phyloP scores from a whole-genome alignment of 2,113 vertebrate genomes.

The Romanogobio albipinnatus region DNA sequence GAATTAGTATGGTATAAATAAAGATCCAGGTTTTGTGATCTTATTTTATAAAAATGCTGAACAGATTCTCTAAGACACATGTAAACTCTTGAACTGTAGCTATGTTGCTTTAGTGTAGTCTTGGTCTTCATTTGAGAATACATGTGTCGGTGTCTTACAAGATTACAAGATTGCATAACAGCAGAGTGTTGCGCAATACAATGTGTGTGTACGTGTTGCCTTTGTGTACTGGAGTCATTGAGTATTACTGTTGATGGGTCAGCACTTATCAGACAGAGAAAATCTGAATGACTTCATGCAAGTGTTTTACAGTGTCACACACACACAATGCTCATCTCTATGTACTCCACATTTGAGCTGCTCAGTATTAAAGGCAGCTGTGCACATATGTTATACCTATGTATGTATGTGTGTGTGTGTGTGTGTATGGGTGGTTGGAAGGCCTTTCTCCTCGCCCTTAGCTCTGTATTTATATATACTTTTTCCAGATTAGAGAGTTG shows the following conservation, averaged over 20 bases:
- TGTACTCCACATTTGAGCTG: not conserved
- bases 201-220: not conserved
- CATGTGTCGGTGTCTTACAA: not conserved
- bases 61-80: not conserved
- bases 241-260: not conserved
- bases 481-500: not conserved
- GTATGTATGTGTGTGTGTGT: not conserved
- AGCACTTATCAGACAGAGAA: not conserved
- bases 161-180: constrained; percentile 18
- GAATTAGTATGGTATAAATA: not conserved
- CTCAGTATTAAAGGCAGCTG: not conserved
- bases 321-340: not conserved
- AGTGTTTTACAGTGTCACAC: not conserved
- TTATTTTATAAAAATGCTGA: not conserved
- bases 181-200: not conserved
- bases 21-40: not conserved
- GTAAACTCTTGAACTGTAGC: not conserved
- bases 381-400: not conserved
- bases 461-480: not conserved
- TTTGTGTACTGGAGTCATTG: not conserved
- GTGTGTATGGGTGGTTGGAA: not conserved
- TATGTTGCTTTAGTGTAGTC: not conserved
- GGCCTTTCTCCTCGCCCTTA: not conserved
- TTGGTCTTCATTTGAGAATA: not conserved
- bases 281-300: not conserved